Percentiles rank a stretch among this genome's conserved stretches.
Evolutionary conservation across 2,888 invertebrate genomes (phyloP).

Genomic region (Nephrotoma appendiculata): DNA sequence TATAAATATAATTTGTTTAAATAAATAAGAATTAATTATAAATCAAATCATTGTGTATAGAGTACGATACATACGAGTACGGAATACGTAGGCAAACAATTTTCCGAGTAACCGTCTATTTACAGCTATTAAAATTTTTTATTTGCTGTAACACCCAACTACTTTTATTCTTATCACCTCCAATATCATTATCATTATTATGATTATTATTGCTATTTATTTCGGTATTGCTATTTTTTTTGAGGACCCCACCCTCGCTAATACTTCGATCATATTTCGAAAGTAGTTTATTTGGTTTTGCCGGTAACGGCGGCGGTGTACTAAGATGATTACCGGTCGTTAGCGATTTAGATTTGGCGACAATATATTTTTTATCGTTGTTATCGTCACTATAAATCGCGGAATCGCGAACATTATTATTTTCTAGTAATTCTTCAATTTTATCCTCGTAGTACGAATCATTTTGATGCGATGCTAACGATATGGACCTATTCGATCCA

Average conservation of each 20-base stretch:
- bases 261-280: neutral
- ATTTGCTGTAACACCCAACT: constrained; percentile 34
- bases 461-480: constrained; percentile 15
- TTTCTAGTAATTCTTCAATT: constrained; percentile 50
- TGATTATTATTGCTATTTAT: neutral
- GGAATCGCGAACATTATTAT: constrained; percentile 56
- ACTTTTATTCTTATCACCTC: neutral
- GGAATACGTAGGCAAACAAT: neutral
- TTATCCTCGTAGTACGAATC: constrained; percentile 64
- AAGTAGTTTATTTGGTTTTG: constrained; percentile 10
- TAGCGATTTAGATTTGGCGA: neutral
- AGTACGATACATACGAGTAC: neutral
- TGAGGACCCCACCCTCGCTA: neutral
- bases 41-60: neutral
- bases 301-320: constrained; percentile 12
- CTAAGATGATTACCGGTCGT: constrained; percentile 8
- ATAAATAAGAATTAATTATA: neutral
- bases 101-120: neutral
- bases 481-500: neutral
- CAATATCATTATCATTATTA: neutral
- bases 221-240: constrained; percentile 2
- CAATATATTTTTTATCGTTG: constrained; percentile 20
- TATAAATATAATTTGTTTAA: neutral
- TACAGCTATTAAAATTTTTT: constrained; percentile 26
- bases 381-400: constrained; percentile 64